Evolutionary conservation across 2,888 invertebrate species (phyloP).

Genomic region (Melipona beecheii): DNA sequence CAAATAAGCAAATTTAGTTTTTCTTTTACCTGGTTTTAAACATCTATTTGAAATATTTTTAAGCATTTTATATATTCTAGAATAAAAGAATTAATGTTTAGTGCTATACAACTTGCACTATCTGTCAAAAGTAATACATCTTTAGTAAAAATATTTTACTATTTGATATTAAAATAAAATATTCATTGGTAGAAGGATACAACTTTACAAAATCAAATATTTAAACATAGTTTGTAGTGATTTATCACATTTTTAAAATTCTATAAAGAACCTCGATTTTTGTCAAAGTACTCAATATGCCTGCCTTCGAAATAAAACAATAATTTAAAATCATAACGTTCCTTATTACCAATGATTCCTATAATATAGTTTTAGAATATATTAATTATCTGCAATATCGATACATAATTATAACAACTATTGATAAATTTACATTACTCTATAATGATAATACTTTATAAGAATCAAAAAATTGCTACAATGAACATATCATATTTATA

Average conservation of each 20-base stretch:
- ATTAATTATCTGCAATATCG: constrained; percentile 60
- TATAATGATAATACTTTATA: constrained; percentile 58
- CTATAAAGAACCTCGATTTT: constrained; percentile 10
- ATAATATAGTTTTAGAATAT: constrained; percentile 62
- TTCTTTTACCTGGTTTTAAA: neutral
- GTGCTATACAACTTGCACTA: constrained; percentile 4
- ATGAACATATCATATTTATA: constrained; percentile 58
- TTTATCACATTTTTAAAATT: constrained; percentile 42
- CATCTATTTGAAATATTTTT: constrained; percentile 19
- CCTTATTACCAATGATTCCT: constrained; percentile 34
- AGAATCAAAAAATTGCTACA: constrained; percentile 55
- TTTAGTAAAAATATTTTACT: constrained; percentile 51
- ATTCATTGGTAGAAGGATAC: constrained; percentile 35
- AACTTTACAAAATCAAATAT: constrained; percentile 20
- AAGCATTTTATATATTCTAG: constrained; percentile 16
- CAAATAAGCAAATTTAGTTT: constrained; percentile 23
- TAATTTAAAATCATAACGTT: constrained; percentile 28
- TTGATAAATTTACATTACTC: constrained; percentile 59
- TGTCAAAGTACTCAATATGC: neutral
- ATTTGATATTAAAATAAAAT: constrained; percentile 39
- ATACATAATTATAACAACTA: constrained; percentile 59
- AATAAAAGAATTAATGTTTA: constrained; percentile 39
- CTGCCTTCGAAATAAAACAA: constrained; percentile 11
- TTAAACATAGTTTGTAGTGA: constrained; percentile 13
- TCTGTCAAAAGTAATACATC: constrained; percentile 39